phyloP scores from a whole-genome alignment of 2,797 vertebrate species.

The Synaphobranchus kaupii region DNA sequence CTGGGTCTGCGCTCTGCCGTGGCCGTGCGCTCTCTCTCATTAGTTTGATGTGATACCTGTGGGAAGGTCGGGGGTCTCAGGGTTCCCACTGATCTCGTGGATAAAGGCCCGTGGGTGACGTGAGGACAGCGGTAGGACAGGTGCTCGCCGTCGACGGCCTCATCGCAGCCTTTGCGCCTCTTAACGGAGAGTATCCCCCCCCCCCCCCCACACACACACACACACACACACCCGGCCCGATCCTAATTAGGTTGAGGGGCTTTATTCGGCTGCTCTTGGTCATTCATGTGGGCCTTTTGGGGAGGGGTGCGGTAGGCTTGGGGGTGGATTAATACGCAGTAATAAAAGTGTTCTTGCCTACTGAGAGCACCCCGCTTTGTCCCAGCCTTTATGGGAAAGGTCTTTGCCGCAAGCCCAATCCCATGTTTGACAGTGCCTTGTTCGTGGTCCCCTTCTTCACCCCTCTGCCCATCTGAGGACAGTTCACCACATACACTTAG shows the following conservation, averaged over 20 bases:
- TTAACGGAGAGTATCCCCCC: slow-evolving; percentile 49
- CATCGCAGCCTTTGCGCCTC: slow-evolving; percentile 10
- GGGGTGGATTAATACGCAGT: slow-evolving; percentile 50
- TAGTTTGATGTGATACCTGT: slow-evolving; percentile 19
- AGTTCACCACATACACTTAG: no score
- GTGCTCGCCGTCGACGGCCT: neutral
- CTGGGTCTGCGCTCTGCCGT: neutral
- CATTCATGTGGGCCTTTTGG: slow-evolving; percentile 50
- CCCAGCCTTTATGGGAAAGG: slow-evolving; percentile 57
- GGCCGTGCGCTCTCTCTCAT: neutral
- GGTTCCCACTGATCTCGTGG: slow-evolving; percentile 65
- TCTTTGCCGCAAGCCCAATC: slow-evolving; percentile 63
- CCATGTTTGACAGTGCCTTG: slow-evolving; percentile 35
- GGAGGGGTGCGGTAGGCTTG: slow-evolving; percentile 27
- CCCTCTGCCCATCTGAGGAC: neutral
- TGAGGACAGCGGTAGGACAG: slow-evolving; percentile 1
- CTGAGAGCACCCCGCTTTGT: slow-evolving; percentile 51
- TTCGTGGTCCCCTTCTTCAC: neutral
- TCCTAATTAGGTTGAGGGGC: slow-evolving; percentile 61
- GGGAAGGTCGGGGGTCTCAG: slow-evolving; percentile 48
- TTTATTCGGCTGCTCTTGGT: slow-evolving; percentile 67
- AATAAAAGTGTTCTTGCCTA: slow-evolving; percentile 59
- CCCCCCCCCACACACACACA: no score
- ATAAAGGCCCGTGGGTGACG: slow-evolving; percentile 40
- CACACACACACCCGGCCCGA: slow-evolving; percentile 37